These are phyloP conservation scores for Drosophila leonis DNA, from an alignment of 2,888 invertebrate species.

Conservation along the genomic window DNA sequence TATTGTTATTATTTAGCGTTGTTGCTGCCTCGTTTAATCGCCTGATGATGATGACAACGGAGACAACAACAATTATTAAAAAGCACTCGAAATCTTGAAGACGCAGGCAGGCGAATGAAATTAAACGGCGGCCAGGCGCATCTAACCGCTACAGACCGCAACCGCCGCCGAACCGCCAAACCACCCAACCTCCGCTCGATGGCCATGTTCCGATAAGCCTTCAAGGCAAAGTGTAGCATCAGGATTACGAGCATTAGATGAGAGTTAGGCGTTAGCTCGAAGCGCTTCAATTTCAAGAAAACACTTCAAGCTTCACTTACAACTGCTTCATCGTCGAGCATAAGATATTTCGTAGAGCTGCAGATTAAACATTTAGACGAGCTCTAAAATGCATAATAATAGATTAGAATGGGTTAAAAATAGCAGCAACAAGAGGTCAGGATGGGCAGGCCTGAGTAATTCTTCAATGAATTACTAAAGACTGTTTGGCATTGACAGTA, in stretches of 20 bases:
- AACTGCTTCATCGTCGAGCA: neutral
- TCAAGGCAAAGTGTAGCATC: conserved; percentile 15
- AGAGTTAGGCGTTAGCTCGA: neutral
- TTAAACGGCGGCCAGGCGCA: conserved; percentile 74
- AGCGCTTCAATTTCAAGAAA: conserved; percentile 8
- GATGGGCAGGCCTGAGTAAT: neutral
- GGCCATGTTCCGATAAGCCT: conserved; percentile 52
- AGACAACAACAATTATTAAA: conserved; percentile 64
- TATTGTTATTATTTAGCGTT: conserved; percentile 37
- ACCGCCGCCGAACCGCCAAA: conserved; percentile 18
- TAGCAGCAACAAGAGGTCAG: neutral
- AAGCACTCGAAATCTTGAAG: conserved; percentile 70
- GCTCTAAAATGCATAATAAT: neutral
- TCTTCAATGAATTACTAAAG: neutral
- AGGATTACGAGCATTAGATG: conserved; percentile 27
- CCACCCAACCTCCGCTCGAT: conserved; percentile 34
- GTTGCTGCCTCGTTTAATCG: conserved; percentile 76
- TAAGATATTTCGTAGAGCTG: neutral
- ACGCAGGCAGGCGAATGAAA: conserved; percentile 53
- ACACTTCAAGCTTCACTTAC: neutral
- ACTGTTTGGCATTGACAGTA: neutral
- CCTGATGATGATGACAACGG: conserved; percentile 57
- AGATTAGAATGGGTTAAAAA: neutral
- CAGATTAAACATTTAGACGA: neutral
- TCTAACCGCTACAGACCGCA: conserved; percentile 67